Evolutionary conservation across 2,888 invertebrate genomes (phyloP).

Genomic region (Nomada goodeniana): DNA sequence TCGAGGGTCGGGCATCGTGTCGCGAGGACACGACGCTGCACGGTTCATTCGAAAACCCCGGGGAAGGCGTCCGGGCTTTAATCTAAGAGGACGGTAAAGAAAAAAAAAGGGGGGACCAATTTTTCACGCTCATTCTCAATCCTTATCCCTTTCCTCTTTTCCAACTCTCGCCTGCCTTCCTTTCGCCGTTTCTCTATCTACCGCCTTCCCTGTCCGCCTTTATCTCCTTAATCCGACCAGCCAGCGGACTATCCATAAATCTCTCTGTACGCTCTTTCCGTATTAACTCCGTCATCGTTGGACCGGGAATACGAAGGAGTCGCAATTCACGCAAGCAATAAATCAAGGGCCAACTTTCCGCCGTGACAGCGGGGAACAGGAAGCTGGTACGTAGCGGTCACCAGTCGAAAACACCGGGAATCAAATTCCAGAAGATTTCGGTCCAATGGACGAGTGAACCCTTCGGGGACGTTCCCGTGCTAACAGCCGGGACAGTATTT

Average conservation of each 20-base stretch:
- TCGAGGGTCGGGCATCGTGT: neutral
- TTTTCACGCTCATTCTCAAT: slow-evolving; percentile 72
- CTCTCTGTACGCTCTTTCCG: slow-evolving; percentile 62
- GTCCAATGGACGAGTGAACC: slow-evolving; percentile 36
- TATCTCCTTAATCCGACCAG: slow-evolving; percentile 63
- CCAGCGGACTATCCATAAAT: slow-evolving; percentile 63
- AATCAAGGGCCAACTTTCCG: slow-evolving; percentile 68
- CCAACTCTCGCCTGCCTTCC: neutral
- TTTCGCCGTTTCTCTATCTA: slow-evolving; percentile 30
- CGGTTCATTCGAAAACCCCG: slow-evolving; percentile 48
- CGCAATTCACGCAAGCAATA: slow-evolving; percentile 75
- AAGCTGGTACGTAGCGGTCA: neutral
- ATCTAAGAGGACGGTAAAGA: slow-evolving; percentile 65
- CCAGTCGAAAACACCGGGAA: slow-evolving; percentile 15
- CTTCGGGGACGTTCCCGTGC: neutral
- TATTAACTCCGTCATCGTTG: slow-evolving; percentile 67
- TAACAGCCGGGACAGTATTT: no score
- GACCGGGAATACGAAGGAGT: slow-evolving; percentile 63
- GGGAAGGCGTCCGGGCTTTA: slow-evolving; percentile 48
- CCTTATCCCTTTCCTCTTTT: slow-evolving; percentile 25
- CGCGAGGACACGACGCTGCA: slow-evolving; percentile 32
- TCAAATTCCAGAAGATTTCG: slow-evolving; percentile 63
- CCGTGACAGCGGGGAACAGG: slow-evolving; percentile 18
- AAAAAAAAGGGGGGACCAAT: slow-evolving; percentile 76
- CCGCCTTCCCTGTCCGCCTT: slow-evolving; percentile 43